These are phyloP conservation scores for Tolmerus cingulatus DNA, from an alignment of 2,888 invertebrate genomes.

Conservation along the genomic window DNA sequence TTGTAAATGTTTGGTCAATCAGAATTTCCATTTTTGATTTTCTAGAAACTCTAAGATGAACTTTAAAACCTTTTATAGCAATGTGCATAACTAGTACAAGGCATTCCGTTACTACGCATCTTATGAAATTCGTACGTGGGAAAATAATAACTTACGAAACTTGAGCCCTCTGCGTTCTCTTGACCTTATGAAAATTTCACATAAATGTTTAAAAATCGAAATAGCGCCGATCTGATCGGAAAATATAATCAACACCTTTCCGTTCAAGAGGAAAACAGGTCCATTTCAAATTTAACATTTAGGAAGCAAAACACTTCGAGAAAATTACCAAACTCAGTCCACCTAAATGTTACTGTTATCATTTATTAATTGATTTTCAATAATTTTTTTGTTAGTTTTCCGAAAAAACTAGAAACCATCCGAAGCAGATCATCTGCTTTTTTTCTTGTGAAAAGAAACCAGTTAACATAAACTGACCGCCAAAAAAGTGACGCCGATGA, in stretches of 20 bases:
- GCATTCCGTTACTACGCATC: neutral
- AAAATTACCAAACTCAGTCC: neutral
- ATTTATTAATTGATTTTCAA: neutral
- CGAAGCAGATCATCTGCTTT: neutral
- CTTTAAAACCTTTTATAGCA: neutral
- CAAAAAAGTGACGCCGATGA: neutral
- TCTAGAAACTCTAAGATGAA: neutral
- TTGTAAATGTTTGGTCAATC: neutral
- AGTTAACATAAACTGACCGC: neutral
- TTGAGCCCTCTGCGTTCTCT: neutral
- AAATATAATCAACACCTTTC: neutral
- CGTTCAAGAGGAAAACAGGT: neutral
- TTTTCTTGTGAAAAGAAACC: neutral
- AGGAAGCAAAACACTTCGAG: neutral
- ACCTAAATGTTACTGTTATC: neutral
- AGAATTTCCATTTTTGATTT: neutral
- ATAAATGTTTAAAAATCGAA: neutral
- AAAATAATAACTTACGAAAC: neutral
- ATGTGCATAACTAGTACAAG: neutral
- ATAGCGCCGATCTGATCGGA: neutral
- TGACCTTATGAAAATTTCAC: neutral
- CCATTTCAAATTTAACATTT: neutral
- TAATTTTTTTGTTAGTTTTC: neutral
- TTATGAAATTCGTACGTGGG: neutral
- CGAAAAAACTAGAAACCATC: neutral